Evolutionary conservation across 2,888 invertebrate species (phyloP), one percentile per base, ranked within the genome.

Genomic region (Drosophila pegasa): DNA sequence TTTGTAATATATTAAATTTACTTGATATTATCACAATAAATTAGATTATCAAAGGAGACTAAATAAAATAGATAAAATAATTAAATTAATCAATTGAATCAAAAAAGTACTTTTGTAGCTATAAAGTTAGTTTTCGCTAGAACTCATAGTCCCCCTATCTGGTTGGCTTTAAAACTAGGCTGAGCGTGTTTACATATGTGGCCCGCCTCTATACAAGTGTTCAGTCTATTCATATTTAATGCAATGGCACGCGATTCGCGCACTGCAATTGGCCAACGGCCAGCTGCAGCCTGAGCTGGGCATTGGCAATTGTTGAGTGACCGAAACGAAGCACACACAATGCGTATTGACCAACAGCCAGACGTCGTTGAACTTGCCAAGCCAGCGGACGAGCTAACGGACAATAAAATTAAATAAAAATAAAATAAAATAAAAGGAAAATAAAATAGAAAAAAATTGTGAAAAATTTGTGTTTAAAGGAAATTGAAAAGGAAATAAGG

Each of bases 281-380:
- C 9, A 20, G 31, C 16, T 20, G 48, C 48, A 48, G 25, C 10
- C 8, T 14, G 47, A 31, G 20, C 45, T 69, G 48, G 16, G 40
- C 58, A 63, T 58, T 68, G 65, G 35, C 35, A 38, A 55, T 33
- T 54, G 31, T 27, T 33, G 41, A 67, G 31, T 68, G 73, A 54
- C 73, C 60, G 47, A 20, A 5, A 20, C 60, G 47, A 20, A 5
- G 12, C 40, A n/a, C 6, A 18, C 3, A 22, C 1, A 35, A 12
- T 50, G 50, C 50, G 50, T 50, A 50, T 50, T 50, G 50, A 22
- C 50, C 50, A 50, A 41, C 67, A 51, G 48, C 8, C 80, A 87
- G 76, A 86, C 82, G 73, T 75, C 73, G 87, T 73, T 85, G 76
- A 87, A 87, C 85, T 72, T 52, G 60, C 68, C 64, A 58, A 54